Evolutionary conservation across 2,113 vertebrate species (phyloP), one percentile per base, ranked within the genome.

Genomic region (Parotia lawesii): DNA sequence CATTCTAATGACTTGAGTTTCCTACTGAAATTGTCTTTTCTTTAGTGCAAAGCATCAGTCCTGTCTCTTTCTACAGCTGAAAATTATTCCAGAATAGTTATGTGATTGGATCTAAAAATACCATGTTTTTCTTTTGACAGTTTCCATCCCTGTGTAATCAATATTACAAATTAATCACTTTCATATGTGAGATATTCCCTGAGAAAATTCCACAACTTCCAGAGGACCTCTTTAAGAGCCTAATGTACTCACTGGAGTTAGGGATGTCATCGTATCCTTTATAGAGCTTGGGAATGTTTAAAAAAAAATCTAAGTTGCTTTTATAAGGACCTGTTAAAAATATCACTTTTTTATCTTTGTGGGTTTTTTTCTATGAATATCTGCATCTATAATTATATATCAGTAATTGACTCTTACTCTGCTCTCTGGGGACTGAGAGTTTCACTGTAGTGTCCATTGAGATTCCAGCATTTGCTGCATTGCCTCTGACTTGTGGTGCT

Each of bases 101-200:
- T 0, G 1, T 77, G 45, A 56, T 60, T 71, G 28, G 74, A 47
- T 91, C 48, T 92, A 62, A 87, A 95, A 91, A 28, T 22, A 25
- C 19, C 15, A 1, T 92, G n/a, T 86, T 85, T 92, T 96, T 97
- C 94, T 85, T 95, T 91, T 95, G 85, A 89, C 97, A 99, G 99
- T 99, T 99, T 97, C 99, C 99, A 64, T 99, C 99, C 31, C 97
- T 99, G 85, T 99, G 99, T 98, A 99, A 99, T 98, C 99, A 99
- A 74, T 99, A 99, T 97, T 99, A 99, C 98, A 99, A 99, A 97
- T 98, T 99, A 97, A 99, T 99, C 97, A 99, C 99, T 79, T 99
- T 99, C 98, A 99, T 99, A 97, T 99, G 99, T 97, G 99, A 99
- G 97, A 99, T 99, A 97, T 99, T 99, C 92, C 99, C 99, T 92